phyloP scores from a whole-genome alignment of 37 sponge, comb jelly and placozoan species.

The Halisarca cf. caerulea region DNA sequence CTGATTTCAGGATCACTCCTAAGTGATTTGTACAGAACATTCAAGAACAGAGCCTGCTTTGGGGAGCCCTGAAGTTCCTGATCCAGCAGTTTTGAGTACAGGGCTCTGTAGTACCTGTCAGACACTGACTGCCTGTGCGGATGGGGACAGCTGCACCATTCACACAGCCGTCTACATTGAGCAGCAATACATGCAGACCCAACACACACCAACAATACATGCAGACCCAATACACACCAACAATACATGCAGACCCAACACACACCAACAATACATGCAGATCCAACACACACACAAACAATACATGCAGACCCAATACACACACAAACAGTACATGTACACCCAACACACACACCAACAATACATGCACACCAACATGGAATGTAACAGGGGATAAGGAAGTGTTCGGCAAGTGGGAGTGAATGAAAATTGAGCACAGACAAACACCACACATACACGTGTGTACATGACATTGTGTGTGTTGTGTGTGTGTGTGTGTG shows the following conservation, averaged over 20 bases:
- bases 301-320: no score
- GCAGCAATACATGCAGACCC: neutral
- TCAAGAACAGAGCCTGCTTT: slow-evolving; percentile 90
- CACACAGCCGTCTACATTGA: no score
- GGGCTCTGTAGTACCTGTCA: slow-evolving; percentile 86
- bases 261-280: neutral
- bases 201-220: neutral
- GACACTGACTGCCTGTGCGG: slow-evolving; percentile 64
- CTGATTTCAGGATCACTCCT: slow-evolving; percentile 81
- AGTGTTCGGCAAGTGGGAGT: no score
- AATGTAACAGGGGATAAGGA: neutral
- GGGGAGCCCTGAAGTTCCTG: slow-evolving; percentile 60
- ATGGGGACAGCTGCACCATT: no score
- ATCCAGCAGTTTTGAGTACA: slow-evolving; percentile 92
- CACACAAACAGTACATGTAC: neutral
- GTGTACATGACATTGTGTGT: no score
- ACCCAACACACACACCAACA: neutral
- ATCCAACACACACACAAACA: neutral
- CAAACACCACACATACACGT: no score
- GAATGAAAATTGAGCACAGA: no score
- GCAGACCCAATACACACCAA: neutral
- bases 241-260: neutral
- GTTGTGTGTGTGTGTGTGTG: no score
- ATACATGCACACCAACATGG: neutral
- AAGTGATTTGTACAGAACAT: slow-evolving; percentile 92